Conservation (phyloP, 35 echinoderm and acorn worm genomes). For the Chiridota heheva region DNA sequence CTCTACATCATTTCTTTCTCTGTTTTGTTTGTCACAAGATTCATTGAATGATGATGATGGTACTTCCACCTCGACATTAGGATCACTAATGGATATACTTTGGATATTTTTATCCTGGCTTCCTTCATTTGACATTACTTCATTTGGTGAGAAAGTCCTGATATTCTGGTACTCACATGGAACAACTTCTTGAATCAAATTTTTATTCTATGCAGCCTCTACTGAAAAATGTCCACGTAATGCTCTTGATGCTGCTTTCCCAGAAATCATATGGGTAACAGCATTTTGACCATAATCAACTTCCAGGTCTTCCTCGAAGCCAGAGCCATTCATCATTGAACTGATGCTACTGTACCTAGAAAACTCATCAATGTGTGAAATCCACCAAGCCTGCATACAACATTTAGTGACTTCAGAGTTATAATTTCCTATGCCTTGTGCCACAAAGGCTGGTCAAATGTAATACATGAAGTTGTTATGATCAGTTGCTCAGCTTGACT, state of each 20-base stretch:
- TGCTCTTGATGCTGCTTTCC: not conserved
- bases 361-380: constrained; percentile 48
- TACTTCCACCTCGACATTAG: too few relatives aligned
- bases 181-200: too few relatives aligned
- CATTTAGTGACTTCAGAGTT: not conserved
- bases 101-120: too few relatives aligned
- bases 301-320: constrained; percentile 5
- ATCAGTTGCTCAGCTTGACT: not conserved
- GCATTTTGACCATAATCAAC: not conserved
- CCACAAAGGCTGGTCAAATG: constrained; percentile 36
- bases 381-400: constrained; percentile 23
- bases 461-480: not conserved
- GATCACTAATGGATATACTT: too few relatives aligned
- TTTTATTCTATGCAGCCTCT: not conserved
- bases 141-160: too few relatives aligned
- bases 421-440: constrained; percentile 15
- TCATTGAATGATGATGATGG: too few relatives aligned
- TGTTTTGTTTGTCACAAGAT: too few relatives aligned
- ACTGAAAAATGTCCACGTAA: constrained; percentile 6
- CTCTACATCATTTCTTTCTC: too few relatives aligned
- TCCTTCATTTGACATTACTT: too few relatives aligned
- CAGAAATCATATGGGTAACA: not conserved
- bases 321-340: constrained; percentile 9
- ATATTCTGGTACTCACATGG: too few relatives aligned
- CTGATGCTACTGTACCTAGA: constrained; percentile 30